A percentile compares a stretch with the other conserved stretches of the same genome.
Evolutionary conservation across 37 sponge, comb jelly and placozoan genomes (phyloP).

Genomic region (Halisarca cf. caerulea): DNA sequence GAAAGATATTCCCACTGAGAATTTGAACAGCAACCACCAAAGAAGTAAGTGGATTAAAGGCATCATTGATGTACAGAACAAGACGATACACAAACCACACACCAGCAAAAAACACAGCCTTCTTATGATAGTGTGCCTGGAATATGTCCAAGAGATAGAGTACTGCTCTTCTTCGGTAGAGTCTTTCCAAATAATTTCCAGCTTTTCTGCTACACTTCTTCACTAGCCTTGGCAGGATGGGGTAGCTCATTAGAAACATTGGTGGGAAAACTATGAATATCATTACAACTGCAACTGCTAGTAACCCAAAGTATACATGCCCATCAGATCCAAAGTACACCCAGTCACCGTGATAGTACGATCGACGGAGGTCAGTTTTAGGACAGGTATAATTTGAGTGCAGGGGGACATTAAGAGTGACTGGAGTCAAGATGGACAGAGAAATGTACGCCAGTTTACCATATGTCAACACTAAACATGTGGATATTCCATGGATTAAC

Average conservation of each 20-base stretch:
- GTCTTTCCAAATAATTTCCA: background rate
- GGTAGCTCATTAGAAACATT: background rate
- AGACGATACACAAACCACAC: slow-evolving; percentile 15
- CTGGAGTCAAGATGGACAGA: background rate
- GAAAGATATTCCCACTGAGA: background rate
- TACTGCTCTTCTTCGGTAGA: background rate
- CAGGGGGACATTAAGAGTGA: background rate
- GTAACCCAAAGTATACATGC: background rate
- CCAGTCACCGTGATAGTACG: slow-evolving; percentile 1
- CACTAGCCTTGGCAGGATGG: background rate
- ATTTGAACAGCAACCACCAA: background rate
- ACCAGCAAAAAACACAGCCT: background rate
- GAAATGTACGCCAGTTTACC: background rate
- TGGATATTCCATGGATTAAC: background rate
- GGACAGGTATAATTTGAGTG: background rate
- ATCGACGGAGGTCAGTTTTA: background rate
- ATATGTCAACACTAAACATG: background rate
- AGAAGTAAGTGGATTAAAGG: background rate
- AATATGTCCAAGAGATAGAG: background rate
- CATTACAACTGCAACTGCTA: background rate
- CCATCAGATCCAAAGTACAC: background rate
- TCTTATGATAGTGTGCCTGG: background rate
- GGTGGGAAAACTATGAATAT: background rate
- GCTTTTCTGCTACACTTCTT: background rate
- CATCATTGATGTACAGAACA: slow-evolving; percentile 12